phyloP scores from a whole-genome alignment of 2,113 vertebrate species.

The Lophius piscatorius region DNA sequence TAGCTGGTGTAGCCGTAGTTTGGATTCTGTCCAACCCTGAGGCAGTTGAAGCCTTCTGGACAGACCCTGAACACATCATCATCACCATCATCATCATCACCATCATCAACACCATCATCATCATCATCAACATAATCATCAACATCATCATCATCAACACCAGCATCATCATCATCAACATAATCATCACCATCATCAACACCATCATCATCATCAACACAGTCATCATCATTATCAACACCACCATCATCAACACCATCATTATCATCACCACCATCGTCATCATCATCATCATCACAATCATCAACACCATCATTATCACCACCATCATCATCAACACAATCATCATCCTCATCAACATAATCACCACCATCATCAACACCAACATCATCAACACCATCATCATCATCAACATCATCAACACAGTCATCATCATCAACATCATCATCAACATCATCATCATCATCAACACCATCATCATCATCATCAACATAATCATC shows the following conservation, averaged over 20 bases:
- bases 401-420: too few species aligned
- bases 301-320: neutral
- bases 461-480: neutral
- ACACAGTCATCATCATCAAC: too few species aligned
- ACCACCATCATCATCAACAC: neutral
- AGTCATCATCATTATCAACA: neutral
- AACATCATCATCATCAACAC: neutral
- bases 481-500: neutral
- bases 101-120: too few species aligned
- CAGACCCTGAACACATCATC: slow-evolving; percentile 79
- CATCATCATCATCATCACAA: neutral
- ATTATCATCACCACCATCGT: neutral
- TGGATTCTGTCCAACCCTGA: slow-evolving; percentile 84
- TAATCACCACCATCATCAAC: neutral
- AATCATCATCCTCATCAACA: neutral
- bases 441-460: neutral
- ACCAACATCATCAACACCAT: too few species aligned
- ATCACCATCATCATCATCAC: neutral
- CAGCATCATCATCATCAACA: neutral
- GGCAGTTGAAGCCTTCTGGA: slow-evolving; percentile 84
- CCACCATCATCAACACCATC: too few species aligned
- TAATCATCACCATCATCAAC: neutral
- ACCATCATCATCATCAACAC: neutral
- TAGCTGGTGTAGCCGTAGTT: slow-evolving; percentile 91
- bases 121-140: neutral